These are phyloP conservation scores for Turritopsis dohrnii DNA, from an alignment of 30 jellyfish, hydroid and myxozoan species.

Conservation along the genomic window DNA sequence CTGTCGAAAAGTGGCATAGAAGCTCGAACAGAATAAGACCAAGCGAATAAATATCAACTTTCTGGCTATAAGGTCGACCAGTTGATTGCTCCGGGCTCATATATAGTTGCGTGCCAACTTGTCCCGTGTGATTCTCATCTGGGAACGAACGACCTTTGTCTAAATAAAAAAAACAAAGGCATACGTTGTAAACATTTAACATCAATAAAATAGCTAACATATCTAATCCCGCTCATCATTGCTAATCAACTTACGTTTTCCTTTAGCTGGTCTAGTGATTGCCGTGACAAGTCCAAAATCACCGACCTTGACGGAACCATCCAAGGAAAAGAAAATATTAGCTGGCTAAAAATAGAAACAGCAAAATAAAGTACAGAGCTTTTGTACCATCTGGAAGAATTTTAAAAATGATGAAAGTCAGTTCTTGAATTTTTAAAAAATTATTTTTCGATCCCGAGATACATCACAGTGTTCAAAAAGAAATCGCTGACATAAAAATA, in stretches of 20 bases:
- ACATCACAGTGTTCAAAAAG: too few species aligned
- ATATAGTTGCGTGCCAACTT: conserved; percentile 97
- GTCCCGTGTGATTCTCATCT: conserved; percentile 91
- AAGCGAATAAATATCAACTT: conserved; percentile 91
- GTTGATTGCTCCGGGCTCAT: conserved; percentile 98
- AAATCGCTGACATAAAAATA: too few species aligned
- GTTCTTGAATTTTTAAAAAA: too few species aligned
- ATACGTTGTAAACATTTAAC: neutral
- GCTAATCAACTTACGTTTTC: conserved; percentile 54
- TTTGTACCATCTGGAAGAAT: too few species aligned
- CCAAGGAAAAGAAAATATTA: conserved; percentile 86
- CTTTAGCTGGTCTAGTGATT: conserved; percentile 89
- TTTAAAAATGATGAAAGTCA: too few species aligned
- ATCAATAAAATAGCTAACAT: neutral
- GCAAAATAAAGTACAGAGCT: neutral
- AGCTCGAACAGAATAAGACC: conserved; percentile 92
- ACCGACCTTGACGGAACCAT: conserved; percentile 90
- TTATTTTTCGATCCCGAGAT: too few species aligned
- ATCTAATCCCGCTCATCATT: neutral
- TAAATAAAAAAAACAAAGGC: too few species aligned
- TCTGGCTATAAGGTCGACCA: conserved; percentile 81
- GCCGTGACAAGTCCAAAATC: conserved; percentile 99
- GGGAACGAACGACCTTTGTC: conserved; percentile 19
- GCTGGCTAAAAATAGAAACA: conserved; percentile 70
- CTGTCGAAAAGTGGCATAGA: conserved; percentile 74